These are phyloP conservation scores for Sceloporus undulatus DNA, from an alignment of 2,113 vertebrate species.

Conservation along the genomic window DNA sequence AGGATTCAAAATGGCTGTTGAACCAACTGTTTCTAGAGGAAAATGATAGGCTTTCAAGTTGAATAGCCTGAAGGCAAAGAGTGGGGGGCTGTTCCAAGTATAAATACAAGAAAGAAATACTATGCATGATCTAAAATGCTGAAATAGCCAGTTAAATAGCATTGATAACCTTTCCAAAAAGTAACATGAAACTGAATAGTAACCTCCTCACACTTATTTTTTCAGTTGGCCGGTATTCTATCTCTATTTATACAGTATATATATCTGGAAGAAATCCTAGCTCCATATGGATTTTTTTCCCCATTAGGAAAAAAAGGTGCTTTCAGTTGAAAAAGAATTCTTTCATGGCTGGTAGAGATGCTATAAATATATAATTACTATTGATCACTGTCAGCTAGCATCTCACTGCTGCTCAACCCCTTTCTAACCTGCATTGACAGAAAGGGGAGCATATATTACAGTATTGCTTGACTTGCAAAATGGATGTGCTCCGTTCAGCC, in stretches of 20 bases:
- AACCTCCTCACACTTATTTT: neutral
- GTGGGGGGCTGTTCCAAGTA: too few relatives aligned
- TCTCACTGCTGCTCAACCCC: constrained; percentile 74
- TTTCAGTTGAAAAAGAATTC: constrained; percentile 57
- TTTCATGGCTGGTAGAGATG: constrained; percentile 78
- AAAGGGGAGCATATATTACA: constrained; percentile 73
- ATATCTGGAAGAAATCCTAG: neutral
- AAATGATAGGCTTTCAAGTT: neutral
- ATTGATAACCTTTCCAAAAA: constrained; percentile 8
- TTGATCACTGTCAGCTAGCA: constrained; percentile 83
- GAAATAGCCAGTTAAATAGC: neutral
- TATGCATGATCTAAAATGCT: constrained; percentile 2
- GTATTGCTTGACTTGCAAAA: constrained; percentile 75
- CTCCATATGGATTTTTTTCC: constrained; percentile 33
- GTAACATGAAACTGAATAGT: neutral
- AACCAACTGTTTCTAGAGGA: neutral
- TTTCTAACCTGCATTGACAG: constrained; percentile 84
- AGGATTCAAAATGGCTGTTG: constrained; percentile 1
- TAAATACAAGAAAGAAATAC: neutral
- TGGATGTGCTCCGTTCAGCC: constrained; percentile 58
- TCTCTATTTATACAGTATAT: neutral
- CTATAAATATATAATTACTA: constrained; percentile 95
- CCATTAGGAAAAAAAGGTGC: constrained; percentile 38
- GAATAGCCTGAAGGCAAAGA: neutral
- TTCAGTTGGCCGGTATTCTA: neutral